Evolutionary conservation across 53 echinoderm and acorn worm species (phyloP).

Genomic region (Henricia sp.): DNA sequence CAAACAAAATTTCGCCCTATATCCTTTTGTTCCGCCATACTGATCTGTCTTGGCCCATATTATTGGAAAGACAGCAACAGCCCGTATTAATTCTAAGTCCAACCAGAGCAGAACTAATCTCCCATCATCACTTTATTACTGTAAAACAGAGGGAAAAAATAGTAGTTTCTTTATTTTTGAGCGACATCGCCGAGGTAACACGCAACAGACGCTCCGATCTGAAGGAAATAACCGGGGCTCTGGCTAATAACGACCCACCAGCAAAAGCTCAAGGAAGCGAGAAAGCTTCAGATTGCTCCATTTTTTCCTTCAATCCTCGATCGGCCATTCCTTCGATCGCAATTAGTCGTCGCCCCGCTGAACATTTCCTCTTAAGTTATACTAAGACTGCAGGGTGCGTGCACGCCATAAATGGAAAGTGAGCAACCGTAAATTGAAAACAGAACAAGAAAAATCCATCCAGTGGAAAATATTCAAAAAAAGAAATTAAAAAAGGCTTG

Average conservation of each 20-base stretch:
- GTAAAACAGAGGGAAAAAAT: background rate
- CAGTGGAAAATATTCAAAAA: background rate
- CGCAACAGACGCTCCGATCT: background rate
- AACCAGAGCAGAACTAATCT: conserved; percentile 4
- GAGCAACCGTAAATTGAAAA: conserved; percentile 28
- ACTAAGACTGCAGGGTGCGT: too few species aligned
- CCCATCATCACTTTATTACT: conserved; percentile 13
- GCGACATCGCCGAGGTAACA: background rate
- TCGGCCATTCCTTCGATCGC: conserved; percentile 15
- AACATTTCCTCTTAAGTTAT: conserved; percentile 21
- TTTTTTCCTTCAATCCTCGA: background rate
- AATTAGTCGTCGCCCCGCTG: conserved; percentile 20
- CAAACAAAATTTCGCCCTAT: too few species aligned
- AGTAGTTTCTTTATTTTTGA: background rate
- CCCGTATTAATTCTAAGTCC: background rate
- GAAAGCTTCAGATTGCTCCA: too few species aligned
- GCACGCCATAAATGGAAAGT: too few species aligned
- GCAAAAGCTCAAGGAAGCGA: conserved; percentile 33
- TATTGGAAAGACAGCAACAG: too few species aligned
- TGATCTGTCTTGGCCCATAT: too few species aligned
- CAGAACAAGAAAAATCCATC: background rate
- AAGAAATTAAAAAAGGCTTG: too few species aligned
- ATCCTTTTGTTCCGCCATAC: too few species aligned
- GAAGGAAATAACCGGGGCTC: background rate
- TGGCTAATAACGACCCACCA: conserved; percentile 29